Conservation (phyloP, 2,797 vertebrate genomes). For the Apogon hyalosoma region DNA sequence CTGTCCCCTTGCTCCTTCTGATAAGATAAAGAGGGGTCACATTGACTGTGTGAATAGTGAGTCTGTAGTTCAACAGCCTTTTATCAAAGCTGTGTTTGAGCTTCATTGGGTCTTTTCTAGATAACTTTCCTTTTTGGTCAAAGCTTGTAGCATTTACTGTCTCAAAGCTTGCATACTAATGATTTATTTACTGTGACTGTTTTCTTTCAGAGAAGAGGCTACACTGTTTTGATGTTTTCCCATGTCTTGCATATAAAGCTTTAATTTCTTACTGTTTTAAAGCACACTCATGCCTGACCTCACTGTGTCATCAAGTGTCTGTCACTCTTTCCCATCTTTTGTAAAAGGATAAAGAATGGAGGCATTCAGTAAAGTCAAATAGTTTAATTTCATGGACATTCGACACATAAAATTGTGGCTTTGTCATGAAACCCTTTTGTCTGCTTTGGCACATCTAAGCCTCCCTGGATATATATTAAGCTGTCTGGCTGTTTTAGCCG, state of each 20-base stretch:
- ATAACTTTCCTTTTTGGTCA: constrained; percentile 18
- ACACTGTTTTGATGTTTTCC: constrained; percentile 12
- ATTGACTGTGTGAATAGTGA: constrained; percentile 52
- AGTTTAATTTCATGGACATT: constrained; percentile 68
- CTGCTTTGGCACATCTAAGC: constrained; percentile 45
- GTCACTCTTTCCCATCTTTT: constrained; percentile 36
- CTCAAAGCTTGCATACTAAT: constrained; percentile 23
- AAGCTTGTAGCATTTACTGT: constrained; percentile 11
- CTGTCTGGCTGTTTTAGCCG: constrained; percentile 56
- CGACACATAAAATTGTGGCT: constrained; percentile 65
- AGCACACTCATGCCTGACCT: constrained; percentile 16
- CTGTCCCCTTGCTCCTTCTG: constrained; percentile 34
- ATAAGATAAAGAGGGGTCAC: constrained; percentile 71
- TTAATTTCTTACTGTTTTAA: constrained; percentile 23
- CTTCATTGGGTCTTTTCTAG: constrained; percentile 39
- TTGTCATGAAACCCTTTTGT: constrained; percentile 53
- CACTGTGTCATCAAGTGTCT: neutral
- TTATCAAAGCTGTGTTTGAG: constrained; percentile 41
- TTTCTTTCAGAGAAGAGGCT: neutral
- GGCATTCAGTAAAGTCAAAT: constrained; percentile 56
- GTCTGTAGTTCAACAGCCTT: constrained; percentile 39
- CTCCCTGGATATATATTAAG: constrained; percentile 63
- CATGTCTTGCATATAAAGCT: constrained; percentile 7
- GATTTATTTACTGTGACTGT: constrained; percentile 41
- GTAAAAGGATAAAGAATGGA: constrained; percentile 39